phyloP scores from a whole-genome alignment of 2,888 invertebrate species.

The Athalia circularis region DNA sequence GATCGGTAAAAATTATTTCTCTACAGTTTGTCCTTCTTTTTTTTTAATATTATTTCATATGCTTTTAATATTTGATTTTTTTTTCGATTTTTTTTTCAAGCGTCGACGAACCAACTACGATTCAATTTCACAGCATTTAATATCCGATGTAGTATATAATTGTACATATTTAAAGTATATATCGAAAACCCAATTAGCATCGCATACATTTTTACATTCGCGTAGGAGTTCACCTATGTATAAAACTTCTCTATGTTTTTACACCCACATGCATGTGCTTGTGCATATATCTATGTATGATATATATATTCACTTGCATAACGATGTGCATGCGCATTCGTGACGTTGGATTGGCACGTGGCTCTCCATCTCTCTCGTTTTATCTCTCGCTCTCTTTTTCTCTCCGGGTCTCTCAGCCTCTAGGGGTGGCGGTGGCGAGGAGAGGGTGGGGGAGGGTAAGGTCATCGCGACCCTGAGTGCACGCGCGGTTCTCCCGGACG shows the following conservation, averaged over 20 bases:
- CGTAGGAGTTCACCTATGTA: neutral
- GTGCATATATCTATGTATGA: neutral
- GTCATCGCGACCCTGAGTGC: slow-evolving; percentile 79
- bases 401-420: too few species aligned
- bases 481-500: slow-evolving; percentile 70
- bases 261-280: neutral
- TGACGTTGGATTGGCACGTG: slow-evolving; percentile 40
- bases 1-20: too few species aligned
- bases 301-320: slow-evolving; percentile 9
- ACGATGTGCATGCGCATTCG: slow-evolving; percentile 30
- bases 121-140: too few species aligned
- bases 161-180: too few species aligned
- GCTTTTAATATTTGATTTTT: too few species aligned
- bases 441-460: slow-evolving; percentile 75
- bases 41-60: too few species aligned
- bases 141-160: too few species aligned
- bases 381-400: too few species aligned
- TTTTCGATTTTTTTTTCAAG: too few species aligned
- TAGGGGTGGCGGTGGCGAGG: slow-evolving; percentile 64
- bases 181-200: neutral
- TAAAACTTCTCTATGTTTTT: neutral
- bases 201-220: neutral
- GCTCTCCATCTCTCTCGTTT: neutral
- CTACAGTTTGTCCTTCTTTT: too few species aligned
- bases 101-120: too few species aligned